Evolutionary conservation across 2,797 vertebrate species (phyloP).

Genomic region (Brachymystax lenok): DNA sequence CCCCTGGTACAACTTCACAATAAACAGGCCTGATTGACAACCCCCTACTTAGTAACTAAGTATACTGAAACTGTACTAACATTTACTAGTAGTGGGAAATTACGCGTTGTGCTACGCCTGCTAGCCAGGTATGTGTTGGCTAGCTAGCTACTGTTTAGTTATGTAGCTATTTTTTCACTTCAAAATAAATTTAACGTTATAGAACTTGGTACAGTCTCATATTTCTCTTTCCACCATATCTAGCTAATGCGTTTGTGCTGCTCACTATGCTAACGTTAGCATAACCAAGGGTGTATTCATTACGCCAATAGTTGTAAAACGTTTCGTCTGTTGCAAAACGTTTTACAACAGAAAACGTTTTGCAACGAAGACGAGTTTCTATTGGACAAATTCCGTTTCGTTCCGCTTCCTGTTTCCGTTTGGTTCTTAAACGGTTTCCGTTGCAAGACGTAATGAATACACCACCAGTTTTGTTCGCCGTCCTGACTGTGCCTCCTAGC

Average conservation of each 20-base stretch:
- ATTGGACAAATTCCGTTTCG: too few species aligned
- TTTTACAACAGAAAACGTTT: too few species aligned
- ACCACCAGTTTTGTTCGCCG: neutral
- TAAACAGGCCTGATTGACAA: neutral
- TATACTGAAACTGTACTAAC: neutral
- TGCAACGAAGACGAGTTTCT: too few species aligned
- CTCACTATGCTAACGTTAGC: neutral
- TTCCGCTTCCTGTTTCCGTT: too few species aligned
- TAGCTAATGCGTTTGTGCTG: neutral
- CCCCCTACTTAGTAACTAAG: neutral
- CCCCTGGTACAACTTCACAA: neutral
- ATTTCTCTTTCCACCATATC: neutral
- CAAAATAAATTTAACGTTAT: neutral
- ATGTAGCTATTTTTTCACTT: neutral
- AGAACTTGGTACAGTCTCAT: neutral
- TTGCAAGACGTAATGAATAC: too few species aligned
- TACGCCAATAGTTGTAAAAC: too few species aligned
- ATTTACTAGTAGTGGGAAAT: neutral
- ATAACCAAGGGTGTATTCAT: too few species aligned
- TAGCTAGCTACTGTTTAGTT: neutral
- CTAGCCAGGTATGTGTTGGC: neutral
- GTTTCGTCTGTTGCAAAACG: too few species aligned
- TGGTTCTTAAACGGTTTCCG: too few species aligned
- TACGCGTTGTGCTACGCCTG: neutral
- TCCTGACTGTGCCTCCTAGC: neutral